Percentiles rank a stretch among this genome's conserved stretches.
Evolutionary conservation across 2,888 invertebrate genomes (phyloP).

Genomic region (Epinotia ramella): DNA sequence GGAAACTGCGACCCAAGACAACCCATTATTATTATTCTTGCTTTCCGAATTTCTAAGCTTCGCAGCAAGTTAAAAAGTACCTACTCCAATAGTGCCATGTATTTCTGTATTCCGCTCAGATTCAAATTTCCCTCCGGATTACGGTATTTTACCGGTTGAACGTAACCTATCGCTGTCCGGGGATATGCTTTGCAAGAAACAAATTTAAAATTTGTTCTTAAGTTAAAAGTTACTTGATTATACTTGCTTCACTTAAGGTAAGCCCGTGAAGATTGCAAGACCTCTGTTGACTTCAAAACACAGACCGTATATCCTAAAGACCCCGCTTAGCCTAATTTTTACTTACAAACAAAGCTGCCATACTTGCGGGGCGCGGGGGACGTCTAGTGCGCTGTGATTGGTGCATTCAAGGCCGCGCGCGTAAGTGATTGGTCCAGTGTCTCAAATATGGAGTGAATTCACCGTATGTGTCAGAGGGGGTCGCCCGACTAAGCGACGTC

Average conservation of each 20-base stretch:
- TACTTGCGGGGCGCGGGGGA: too few species aligned
- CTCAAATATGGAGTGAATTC: too few species aligned
- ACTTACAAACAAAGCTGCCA: too few species aligned
- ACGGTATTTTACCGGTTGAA: conserved; percentile 6
- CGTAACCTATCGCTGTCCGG: conserved; percentile 4
- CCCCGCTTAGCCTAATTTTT: too few species aligned
- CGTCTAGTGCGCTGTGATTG: too few species aligned
- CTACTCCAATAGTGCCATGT: neutral
- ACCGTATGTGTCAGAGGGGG: too few species aligned
- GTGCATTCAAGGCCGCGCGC: too few species aligned
- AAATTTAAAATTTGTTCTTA: conserved; percentile 20
- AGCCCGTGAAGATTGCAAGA: neutral
- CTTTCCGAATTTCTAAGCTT: neutral
- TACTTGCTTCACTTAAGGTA: conserved; percentile 14
- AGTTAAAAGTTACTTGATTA: conserved; percentile 11
- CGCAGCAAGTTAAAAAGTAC: neutral
- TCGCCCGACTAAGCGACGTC: too few species aligned
- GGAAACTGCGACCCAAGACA: neutral
- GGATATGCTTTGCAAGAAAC: conserved; percentile 14
- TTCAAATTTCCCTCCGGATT: conserved; percentile 16
- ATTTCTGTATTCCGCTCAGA: neutral
- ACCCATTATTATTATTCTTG: neutral
- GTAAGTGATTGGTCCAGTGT: too few species aligned
- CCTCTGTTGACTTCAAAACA: too few species aligned
- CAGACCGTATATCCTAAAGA: too few species aligned